Evolutionary conservation across 2,113 vertebrate species (phyloP), one percentile per base, ranked within the genome.

Genomic region (Mystacornis crossleyi): DNA sequence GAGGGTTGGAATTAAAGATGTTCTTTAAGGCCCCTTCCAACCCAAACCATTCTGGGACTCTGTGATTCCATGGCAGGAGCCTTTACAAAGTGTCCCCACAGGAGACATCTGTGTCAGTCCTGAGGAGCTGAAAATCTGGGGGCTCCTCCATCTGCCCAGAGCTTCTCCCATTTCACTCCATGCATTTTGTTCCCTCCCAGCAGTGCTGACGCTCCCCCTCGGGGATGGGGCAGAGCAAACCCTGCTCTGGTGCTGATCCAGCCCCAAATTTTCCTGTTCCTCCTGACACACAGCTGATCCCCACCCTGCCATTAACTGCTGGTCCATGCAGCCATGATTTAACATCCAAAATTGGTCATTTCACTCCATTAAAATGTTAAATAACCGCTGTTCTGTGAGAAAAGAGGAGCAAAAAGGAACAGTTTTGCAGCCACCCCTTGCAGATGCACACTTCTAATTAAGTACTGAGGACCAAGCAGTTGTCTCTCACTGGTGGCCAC

Each of bases 171-270:
- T 17, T 29, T 29, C 0, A 0, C 10, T 24, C 62, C 25, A 1
- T 0, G 6, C 9, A 10, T 50, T 79, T 54, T 43, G 16, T 8
- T n/a, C 48, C 0, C 14, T 36, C 23, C 57, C 38, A 8, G 1
- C 83, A 16, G 5, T 12, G 25, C 40, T 61, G 66, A 18, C 0
- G 1, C 18, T 65, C 8, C 6, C 24, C 34, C 20, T 66, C 0
- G 0, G 36, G 36, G 26, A 23, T 0, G 26, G 47, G 53, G 48
- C 14, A 65, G 18, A 60, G 40, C 31, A 80, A 89, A 73, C 12
- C n/a, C 38, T 14, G 15, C 15, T 21, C 19, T 4, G 45, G 0
- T 23, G 13, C 38, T 33, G 65, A 45, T 12, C 40, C 81, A 84
- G 42, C 55, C 85, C 43, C 3, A 1, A 54, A 78, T 61, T 60